Percentiles rank a stretch among this genome's conserved stretches.
Conservation (phyloP, 1,140 invertebrate species). For the Galleria mellonella region DNA sequence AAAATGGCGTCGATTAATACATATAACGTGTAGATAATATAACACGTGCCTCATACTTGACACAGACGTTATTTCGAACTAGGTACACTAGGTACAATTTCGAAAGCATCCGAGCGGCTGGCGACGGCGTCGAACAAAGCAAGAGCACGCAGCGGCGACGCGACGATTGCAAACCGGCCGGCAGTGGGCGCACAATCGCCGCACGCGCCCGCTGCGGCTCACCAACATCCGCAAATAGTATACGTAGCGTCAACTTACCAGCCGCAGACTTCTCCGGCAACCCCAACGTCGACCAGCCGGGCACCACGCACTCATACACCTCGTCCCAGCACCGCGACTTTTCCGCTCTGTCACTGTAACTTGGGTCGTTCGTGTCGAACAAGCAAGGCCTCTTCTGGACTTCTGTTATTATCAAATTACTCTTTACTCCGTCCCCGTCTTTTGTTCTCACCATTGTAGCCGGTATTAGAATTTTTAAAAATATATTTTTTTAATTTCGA, state of each 20-base stretch:
- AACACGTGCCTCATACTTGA: conserved; percentile 27
- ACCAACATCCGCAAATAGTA: conserved; percentile 31
- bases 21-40: conserved; percentile 21
- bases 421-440: conserved; percentile 55
- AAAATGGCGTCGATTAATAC: conserved; percentile 34
- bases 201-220: conserved; percentile 21
- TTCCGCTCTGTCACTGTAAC: conserved; percentile 55
- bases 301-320: conserved; percentile 54
- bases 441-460: conserved; percentile 49
- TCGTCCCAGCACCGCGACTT: conserved; percentile 61
- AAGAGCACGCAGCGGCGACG: conserved; percentile 34
- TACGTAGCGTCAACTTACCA: conserved; percentile 43
- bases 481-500: conserved; percentile 15
- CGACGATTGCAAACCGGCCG: conserved; percentile 46
- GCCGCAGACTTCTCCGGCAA: conserved; percentile 47
- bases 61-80: conserved; percentile 39
- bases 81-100: conserved; percentile 26
- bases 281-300: conserved; percentile 43
- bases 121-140: conserved; percentile 41
- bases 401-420: conserved; percentile 47
- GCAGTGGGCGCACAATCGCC: conserved; percentile 19
- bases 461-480: conserved; percentile 15
- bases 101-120: conserved; percentile 43
- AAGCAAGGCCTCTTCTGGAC: conserved; percentile 56
- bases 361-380: conserved; percentile 55